Percentiles rank a stretch among this genome's conserved stretches.
Conservation (phyloP, 1,140 invertebrate genomes). For the Leptopilina boulardi region DNA sequence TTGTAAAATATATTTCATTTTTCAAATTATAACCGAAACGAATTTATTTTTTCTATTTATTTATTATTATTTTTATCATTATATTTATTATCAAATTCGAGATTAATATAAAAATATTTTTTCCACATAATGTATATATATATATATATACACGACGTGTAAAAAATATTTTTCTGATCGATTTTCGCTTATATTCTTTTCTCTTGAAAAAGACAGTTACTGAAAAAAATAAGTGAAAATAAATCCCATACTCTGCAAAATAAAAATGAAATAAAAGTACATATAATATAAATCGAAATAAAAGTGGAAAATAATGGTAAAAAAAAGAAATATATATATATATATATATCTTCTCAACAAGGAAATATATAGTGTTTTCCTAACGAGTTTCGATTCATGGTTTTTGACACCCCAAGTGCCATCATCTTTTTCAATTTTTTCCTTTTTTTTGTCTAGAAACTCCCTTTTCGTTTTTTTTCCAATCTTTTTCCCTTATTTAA, state of each 20-base stretch:
- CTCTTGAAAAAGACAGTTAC: too few relatives aligned
- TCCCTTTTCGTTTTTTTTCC: too few relatives aligned
- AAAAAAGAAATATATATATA: not conserved
- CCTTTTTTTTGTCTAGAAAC: not conserved
- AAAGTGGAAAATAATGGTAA: not conserved
- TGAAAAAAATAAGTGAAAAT: too few relatives aligned
- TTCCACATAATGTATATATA: too few relatives aligned
- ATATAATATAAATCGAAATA: too few relatives aligned
- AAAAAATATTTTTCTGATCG: too few relatives aligned
- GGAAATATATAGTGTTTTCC: not conserved
- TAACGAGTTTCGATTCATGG: constrained; percentile 43
- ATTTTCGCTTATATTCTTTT: too few relatives aligned
- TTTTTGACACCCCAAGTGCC: constrained; percentile 43
- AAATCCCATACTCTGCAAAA: not conserved
- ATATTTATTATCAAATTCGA: too few relatives aligned
- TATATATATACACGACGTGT: too few relatives aligned
- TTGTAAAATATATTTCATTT: not conserved
- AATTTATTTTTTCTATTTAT: not conserved
- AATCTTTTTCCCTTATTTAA: too few relatives aligned
- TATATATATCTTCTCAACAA: not conserved
- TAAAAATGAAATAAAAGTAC: not conserved
- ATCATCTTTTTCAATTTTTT: constrained; percentile 38
- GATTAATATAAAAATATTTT: too few relatives aligned
- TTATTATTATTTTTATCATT: not conserved
- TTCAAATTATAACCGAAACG: not conserved